Conservation (phyloP, 92 coral and sea anemone genomes). For the Porites rus region DNA sequence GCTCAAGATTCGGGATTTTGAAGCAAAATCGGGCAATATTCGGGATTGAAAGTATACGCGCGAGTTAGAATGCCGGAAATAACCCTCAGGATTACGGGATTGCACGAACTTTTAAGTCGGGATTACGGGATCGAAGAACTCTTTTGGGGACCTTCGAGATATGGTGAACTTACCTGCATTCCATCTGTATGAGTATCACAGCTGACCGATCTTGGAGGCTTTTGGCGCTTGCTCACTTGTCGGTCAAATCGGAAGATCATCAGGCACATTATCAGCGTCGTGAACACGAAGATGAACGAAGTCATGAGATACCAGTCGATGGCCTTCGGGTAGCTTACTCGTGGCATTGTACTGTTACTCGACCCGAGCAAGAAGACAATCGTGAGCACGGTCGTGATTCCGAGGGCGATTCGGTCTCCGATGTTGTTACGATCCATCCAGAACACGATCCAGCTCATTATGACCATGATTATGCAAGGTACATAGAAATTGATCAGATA, state of each 20-base stretch:
- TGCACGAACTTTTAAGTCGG: too few species aligned
- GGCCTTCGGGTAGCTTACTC: conserved; percentile 98
- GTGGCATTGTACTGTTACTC: conserved; percentile 97
- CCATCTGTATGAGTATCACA: conserved; percentile 24
- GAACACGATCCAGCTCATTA: conserved; percentile 93
- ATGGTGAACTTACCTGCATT: conserved; percentile 3
- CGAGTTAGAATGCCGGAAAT: too few species aligned
- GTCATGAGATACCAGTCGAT: conserved; percentile 99
- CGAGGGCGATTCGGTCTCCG: conserved; percentile 97
- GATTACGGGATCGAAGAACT: too few species aligned
- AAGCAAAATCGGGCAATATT: too few species aligned
- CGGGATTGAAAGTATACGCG: too few species aligned
- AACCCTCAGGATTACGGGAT: too few species aligned
- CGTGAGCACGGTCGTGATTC: conserved; percentile 95
- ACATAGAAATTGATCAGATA: conserved; percentile 95
- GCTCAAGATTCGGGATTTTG: too few species aligned
- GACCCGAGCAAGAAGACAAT: conserved; percentile 97
- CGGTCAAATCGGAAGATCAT: conserved; percentile 76
- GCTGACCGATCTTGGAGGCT: conserved; percentile 48
- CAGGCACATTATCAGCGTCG: conserved; percentile 87
- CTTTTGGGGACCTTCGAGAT: too few species aligned
- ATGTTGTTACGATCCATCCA: conserved; percentile 94
- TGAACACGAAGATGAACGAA: conserved; percentile 94
- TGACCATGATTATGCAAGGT: conserved; percentile 94
- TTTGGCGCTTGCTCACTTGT: neutral